These are phyloP conservation scores for Sorex fumeus DNA, from an alignment of 2,113 vertebrate species.

Conservation along the genomic window DNA sequence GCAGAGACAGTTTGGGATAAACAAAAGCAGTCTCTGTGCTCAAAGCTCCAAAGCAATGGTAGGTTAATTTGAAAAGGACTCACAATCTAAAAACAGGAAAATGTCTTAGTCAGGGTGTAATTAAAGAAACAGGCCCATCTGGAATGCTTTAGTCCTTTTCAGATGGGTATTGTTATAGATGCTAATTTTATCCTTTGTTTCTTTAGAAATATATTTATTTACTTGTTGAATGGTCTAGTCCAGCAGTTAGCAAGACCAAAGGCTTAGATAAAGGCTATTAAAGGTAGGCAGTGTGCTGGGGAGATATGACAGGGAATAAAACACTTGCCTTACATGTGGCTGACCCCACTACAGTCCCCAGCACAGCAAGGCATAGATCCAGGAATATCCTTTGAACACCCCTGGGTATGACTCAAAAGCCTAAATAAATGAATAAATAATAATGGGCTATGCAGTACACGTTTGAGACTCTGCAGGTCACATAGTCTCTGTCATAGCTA, in stretches of 20 bases:
- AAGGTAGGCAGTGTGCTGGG: not conserved
- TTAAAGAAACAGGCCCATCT: slow-evolving; percentile 68
- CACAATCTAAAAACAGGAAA: slow-evolving; percentile 56
- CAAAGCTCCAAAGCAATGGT: slow-evolving; percentile 55
- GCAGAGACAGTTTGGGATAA: not conserved
- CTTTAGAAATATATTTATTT: slow-evolving; percentile 58
- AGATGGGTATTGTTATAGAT: slow-evolving; percentile 57
- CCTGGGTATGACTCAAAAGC: no score
- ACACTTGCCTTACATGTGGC: no score
- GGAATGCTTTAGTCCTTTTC: slow-evolving; percentile 54
- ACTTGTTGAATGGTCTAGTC: slow-evolving; percentile 44
- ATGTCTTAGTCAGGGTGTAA: slow-evolving; percentile 52
- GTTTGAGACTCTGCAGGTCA: slow-evolving; percentile 20
- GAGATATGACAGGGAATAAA: no score
- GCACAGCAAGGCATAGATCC: no score
- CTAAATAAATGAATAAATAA: not conserved
- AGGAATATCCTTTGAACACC: no score
- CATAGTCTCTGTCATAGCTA: slow-evolving; percentile 32
- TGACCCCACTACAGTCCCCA: no score
- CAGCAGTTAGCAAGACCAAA: not conserved
- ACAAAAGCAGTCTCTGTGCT: slow-evolving; percentile 11
- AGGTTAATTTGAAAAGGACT: slow-evolving; percentile 59
- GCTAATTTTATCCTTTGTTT: slow-evolving; percentile 71
- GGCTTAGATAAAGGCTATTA: not conserved
- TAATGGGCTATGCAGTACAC: not conserved